These are phyloP conservation scores for Hypomecis atomaria DNA, from an alignment of 2,888 invertebrate genomes.

Conservation along the genomic window DNA sequence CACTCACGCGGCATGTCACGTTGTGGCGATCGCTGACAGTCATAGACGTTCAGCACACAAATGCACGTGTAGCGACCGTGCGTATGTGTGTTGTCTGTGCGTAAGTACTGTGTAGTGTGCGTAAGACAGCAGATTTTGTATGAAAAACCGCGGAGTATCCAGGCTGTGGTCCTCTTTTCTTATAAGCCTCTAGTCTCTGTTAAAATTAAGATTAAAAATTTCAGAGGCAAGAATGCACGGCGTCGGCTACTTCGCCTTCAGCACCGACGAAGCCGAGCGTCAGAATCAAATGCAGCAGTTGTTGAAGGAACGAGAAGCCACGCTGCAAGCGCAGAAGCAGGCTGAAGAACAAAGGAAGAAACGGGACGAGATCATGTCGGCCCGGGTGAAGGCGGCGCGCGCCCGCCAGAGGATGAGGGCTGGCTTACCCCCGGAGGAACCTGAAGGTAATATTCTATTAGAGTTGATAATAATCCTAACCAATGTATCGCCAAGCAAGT, in stretches of 20 bases:
- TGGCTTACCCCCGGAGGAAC: conserved; percentile 88
- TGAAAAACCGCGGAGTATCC: too few relatives aligned
- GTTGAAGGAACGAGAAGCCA: conserved; percentile 88
- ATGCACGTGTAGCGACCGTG: too few relatives aligned
- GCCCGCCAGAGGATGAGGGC: conserved; percentile 89
- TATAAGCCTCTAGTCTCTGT: too few relatives aligned
- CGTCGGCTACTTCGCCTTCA: conserved; percentile 96
- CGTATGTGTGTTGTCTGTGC: too few relatives aligned
- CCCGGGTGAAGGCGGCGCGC: conserved; percentile 89
- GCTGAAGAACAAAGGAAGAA: conserved; percentile 85
- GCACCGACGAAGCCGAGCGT: conserved; percentile 92
- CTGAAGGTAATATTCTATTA: conserved; percentile 63
- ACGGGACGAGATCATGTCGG: conserved; percentile 87
- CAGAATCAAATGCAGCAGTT: conserved; percentile 92
- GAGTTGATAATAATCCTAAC: background rate
- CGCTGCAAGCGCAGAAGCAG: conserved; percentile 87
- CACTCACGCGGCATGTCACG: too few relatives aligned
- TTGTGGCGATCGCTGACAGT: too few relatives aligned
- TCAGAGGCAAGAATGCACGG: conserved; percentile 96
- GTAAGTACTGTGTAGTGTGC: too few relatives aligned
- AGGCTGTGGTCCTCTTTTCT: too few relatives aligned
- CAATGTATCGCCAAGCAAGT: background rate
- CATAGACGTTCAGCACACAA: too few relatives aligned
- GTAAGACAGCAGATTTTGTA: too few relatives aligned
- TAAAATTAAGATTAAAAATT: too few relatives aligned